These are phyloP conservation scores for Tachuris rubrigastra DNA, from an alignment of 2,113 vertebrate species.

Conservation along the genomic window DNA sequence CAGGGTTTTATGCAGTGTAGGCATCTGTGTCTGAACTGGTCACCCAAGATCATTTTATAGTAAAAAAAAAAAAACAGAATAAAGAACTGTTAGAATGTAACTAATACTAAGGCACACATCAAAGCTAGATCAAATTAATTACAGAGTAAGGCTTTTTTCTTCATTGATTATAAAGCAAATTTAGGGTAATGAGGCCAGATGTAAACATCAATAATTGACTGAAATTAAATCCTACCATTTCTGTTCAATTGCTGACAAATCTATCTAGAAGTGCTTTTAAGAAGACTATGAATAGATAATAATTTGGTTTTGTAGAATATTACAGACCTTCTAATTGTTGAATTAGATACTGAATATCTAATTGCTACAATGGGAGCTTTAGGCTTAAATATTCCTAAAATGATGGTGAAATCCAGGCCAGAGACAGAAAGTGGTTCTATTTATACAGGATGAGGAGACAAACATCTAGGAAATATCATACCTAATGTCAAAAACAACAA, in stretches of 20 bases:
- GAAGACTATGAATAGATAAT: not conserved
- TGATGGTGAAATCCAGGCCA: not conserved
- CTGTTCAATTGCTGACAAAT: not conserved
- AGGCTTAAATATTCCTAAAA: not conserved
- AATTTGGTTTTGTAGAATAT: not conserved
- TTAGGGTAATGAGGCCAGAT: not conserved
- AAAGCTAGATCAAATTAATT: not conserved
- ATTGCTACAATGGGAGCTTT: not conserved
- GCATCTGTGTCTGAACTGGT: not conserved
- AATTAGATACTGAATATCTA: not conserved
- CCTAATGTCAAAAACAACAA: not conserved
- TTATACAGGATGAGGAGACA: not conserved
- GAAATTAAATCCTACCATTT: not conserved
- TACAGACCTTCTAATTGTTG: not conserved
- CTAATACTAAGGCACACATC: not conserved
- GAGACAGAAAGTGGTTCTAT: not conserved
- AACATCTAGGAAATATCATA: not conserved
- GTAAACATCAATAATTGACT: not conserved
- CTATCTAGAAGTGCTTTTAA: not conserved
- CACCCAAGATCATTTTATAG: not conserved
- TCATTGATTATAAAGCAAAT: not conserved
- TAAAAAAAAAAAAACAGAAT: not conserved
- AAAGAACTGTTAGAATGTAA: not conserved
- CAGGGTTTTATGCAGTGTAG: not conserved
- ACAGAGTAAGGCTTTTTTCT: rapidly evolving